These are phyloP conservation scores for Elgaria multicarinata DNA, from an alignment of 2,113 vertebrate species.

Conservation along the genomic window DNA sequence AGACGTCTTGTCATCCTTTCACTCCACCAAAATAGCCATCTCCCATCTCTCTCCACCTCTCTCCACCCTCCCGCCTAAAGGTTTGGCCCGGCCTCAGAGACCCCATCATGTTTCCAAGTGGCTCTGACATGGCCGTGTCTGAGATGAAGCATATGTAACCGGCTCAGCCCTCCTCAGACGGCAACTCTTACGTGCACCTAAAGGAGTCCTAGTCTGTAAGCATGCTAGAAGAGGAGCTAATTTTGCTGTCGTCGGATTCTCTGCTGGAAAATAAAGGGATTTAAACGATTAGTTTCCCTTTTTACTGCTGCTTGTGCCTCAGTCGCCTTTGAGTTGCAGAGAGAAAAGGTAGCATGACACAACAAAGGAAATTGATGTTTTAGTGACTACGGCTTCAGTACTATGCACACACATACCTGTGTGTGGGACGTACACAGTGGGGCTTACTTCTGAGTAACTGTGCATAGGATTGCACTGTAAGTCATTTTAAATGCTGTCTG, in stretches of 20 bases:
- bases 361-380: no score
- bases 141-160: conserved; percentile 35
- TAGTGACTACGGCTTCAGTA: neutral
- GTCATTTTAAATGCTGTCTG: no score
- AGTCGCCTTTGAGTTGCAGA: conserved; percentile 5
- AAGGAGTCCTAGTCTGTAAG: accelerated
- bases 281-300: neutral
- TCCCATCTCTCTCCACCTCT: no score
- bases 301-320: neutral
- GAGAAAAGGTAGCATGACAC: neutral
- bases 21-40: conserved; percentile 54
- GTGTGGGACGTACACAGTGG: neutral
- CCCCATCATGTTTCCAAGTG: conserved; percentile 58
- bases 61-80: conserved; percentile 38
- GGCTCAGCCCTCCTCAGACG: conserved; percentile 30
- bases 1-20: conserved; percentile 68
- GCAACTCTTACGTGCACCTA: conserved; percentile 3
- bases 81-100: conserved; percentile 66
- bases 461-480: neutral
- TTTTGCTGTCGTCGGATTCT: neutral
- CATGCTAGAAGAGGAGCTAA: conserved; percentile 27
- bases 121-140: conserved; percentile 45
- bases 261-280: neutral
- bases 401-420: neutral
- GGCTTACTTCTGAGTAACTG: neutral